Conservation (phyloP, 2,888 invertebrate genomes). For the Pseudoips prasinana region DNA sequence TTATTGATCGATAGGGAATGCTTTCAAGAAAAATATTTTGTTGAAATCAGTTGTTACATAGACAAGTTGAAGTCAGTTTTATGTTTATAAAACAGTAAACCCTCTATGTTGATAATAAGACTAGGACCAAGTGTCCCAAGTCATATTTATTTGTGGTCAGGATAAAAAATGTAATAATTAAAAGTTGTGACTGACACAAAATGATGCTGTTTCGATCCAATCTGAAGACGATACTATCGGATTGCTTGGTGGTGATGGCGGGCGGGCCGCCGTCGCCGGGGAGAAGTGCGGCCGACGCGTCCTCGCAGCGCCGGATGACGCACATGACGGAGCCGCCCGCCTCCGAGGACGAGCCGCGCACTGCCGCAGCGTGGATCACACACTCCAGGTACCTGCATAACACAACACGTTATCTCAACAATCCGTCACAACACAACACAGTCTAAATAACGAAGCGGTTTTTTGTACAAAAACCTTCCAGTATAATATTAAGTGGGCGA, state of each 20-base stretch:
- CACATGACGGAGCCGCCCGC: conserved; percentile 83
- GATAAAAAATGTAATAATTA: no score
- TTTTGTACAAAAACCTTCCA: no score
- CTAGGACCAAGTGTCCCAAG: no score
- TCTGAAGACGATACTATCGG: conserved; percentile 95
- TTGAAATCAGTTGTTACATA: no score
- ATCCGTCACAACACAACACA: conserved; percentile 2
- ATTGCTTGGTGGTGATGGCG: conserved; percentile 85
- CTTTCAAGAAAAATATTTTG: no score
- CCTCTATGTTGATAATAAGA: no score
- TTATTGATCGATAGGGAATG: no score
- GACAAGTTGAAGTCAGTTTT: no score
- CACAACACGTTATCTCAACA: no score
- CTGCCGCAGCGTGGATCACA: conserved; percentile 84
- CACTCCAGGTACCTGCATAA: conserved; percentile 86
- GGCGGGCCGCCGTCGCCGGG: conserved; percentile 78
- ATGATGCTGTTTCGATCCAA: conserved; percentile 93
- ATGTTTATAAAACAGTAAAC: no score
- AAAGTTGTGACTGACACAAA: conserved; percentile 75
- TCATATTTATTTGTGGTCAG: no score
- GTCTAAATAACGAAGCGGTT: not conserved
- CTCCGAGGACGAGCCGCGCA: conserved; percentile 82
- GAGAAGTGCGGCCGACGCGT: conserved; percentile 81
- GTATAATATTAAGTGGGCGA: no score
- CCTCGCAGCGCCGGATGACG: conserved; percentile 83